phyloP scores from a whole-genome alignment of 2,888 invertebrate species.

The Eutolmus rufibarbis region DNA sequence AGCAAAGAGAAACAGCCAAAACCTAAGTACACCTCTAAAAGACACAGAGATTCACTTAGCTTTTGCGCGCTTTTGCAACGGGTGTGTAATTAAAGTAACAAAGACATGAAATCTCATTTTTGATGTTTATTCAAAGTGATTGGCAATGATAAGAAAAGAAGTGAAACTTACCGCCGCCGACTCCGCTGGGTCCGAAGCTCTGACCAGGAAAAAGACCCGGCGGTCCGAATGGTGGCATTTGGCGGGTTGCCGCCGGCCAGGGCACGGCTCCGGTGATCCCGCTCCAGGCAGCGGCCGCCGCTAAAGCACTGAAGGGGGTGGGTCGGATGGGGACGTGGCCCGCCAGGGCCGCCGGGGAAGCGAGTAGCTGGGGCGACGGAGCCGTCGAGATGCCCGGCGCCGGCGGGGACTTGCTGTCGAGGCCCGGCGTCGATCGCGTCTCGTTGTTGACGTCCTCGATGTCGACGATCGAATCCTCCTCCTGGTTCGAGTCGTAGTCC shows the following conservation, averaged over 20 bases:
- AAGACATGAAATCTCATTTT: too few species aligned
- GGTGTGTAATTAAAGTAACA: too few species aligned
- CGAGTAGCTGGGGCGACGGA: constrained; percentile 55
- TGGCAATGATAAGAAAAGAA: too few species aligned
- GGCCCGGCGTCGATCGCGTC: constrained; percentile 61
- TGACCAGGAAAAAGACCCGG: constrained; percentile 74
- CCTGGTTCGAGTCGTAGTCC: constrained; percentile 61
- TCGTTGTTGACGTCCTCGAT: constrained; percentile 79
- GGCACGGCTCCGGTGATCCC: constrained; percentile 68
- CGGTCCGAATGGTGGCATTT: constrained; percentile 68
- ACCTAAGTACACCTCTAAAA: too few species aligned
- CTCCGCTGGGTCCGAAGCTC: constrained; percentile 64
- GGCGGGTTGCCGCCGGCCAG: constrained; percentile 67
- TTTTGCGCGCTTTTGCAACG: too few species aligned
- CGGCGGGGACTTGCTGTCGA: constrained; percentile 59
- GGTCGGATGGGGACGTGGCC: constrained; percentile 74
- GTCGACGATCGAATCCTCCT: constrained; percentile 75
- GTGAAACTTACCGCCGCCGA: constrained; percentile 63
- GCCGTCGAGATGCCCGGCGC: constrained; percentile 51
- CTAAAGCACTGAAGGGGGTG: constrained; percentile 77
- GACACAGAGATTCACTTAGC: too few species aligned
- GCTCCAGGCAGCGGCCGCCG: constrained; percentile 73
- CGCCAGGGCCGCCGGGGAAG: constrained; percentile 60
- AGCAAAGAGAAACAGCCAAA: too few species aligned
- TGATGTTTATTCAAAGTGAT: too few species aligned